A percentile compares a stretch with the other conserved stretches of the same genome.
These are phyloP conservation scores for Oreochromis grahami DNA, from an alignment of 2,797 vertebrate species.

Conservation along the genomic window DNA sequence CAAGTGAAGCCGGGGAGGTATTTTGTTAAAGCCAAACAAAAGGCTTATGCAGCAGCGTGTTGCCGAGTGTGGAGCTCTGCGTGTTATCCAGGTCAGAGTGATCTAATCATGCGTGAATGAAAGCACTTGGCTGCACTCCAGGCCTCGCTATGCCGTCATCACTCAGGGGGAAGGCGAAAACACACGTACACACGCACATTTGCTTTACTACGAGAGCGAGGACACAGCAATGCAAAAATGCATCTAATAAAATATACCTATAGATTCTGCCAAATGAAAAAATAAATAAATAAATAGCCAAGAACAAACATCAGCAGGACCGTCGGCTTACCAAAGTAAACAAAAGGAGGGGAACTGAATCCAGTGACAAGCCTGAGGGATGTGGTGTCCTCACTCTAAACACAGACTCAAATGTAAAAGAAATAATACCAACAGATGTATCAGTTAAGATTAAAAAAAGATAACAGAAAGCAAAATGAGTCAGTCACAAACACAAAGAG, in stretches of 20 bases:
- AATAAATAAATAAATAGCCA: background rate
- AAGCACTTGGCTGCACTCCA: conserved; percentile 63
- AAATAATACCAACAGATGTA: background rate
- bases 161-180: background rate
- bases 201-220: background rate
- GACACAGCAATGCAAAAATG: background rate
- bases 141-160: conserved; percentile 40
- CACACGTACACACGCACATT: background rate
- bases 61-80: conserved; percentile 10
- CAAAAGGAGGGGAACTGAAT: background rate
- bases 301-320: background rate
- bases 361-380: background rate
- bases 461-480: background rate
- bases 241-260: background rate
- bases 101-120: conserved; percentile 74
- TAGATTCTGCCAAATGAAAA: background rate
- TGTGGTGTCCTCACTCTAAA: background rate
- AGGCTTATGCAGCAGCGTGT: conserved; percentile 32
- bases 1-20: background rate
- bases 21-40: conserved; percentile 31
- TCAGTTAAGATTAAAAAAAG: background rate
- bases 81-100: conserved; percentile 66
- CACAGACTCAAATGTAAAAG: background rate
- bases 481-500: background rate
- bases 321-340: background rate